Conservation (phyloP, 2,113 vertebrate genomes). For the Engystomops pustulosus region DNA sequence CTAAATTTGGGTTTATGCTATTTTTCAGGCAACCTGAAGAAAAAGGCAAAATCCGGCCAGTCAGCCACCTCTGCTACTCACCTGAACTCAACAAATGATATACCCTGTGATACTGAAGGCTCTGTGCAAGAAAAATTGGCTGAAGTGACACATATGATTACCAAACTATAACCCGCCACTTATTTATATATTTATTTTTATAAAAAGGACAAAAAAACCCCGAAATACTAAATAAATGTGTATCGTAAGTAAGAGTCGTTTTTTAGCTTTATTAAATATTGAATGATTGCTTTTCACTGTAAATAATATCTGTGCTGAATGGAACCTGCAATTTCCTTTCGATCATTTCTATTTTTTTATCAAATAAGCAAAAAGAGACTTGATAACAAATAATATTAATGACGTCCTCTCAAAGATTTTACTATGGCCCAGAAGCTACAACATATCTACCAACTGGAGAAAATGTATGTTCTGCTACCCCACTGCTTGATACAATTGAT, state of each 20-base stretch:
- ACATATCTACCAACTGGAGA: too few species aligned
- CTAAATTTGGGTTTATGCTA: not conserved
- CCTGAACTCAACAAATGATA: slow-evolving; percentile 62
- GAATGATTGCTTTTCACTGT: too few species aligned
- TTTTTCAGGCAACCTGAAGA: slow-evolving; percentile 60
- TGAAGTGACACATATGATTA: slow-evolving; percentile 50
- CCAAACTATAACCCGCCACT: slow-evolving; percentile 27
- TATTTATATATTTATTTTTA: slow-evolving; percentile 42
- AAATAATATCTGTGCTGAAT: too few species aligned
- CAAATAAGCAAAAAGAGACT: too few species aligned
- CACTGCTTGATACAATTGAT: too few species aligned
- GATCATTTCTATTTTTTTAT: too few species aligned
- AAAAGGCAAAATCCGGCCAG: slow-evolving; percentile 55
- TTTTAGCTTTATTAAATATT: too few species aligned
- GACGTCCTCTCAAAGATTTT: too few species aligned
- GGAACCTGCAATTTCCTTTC: too few species aligned
- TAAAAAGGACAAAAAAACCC: not conserved
- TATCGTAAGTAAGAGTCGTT: not conserved
- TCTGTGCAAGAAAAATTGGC: slow-evolving; percentile 59
- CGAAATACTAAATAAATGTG: slow-evolving; percentile 22
- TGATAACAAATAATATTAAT: too few species aligned
- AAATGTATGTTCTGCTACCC: too few species aligned
- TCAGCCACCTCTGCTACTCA: slow-evolving; percentile 53
- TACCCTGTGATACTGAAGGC: slow-evolving; percentile 57
- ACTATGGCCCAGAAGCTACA: too few species aligned